Evolutionary conservation across 2,113 vertebrate species (phyloP), one percentile per base, ranked within the genome.

Genomic region (Morone saxatilis): DNA sequence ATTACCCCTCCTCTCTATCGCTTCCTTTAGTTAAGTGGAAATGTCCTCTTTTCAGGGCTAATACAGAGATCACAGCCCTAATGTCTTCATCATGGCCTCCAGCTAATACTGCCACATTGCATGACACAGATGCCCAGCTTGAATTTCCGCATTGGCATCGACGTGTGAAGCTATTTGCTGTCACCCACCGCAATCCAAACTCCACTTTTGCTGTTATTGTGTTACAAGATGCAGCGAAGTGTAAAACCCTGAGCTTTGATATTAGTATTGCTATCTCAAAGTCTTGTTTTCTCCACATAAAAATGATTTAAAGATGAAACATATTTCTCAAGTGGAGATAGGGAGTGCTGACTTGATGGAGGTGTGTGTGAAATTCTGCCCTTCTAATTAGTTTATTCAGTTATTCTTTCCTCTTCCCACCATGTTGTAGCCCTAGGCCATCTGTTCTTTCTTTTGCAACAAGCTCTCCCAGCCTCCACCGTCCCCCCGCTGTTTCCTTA

Each of bases 1-100:
- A 94, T 94, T 84, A 94, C 81, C 87, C 76, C 81, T 90, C 86
- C 86, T 85, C 90, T 93, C 85, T 85, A 71, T 68, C 20, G 72
- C 84, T 83, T 87, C 88, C 86, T 78, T 88, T 86, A 86, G 88
- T 91, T 83, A 93, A 93, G 91, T 93, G 89, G 87, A 92, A 90
- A 90, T 86, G 89, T 92, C 90, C 89, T 87, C 78, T 90, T 92
- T 92, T 86, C 69, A 17, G 20, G 80, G 78, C 82, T 91, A 83
- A 91, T 90, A 70, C 87, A 83, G 81, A 91, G 89, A 93, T 93
- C 91, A 80, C 25, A 75, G 85, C 76, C 67, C 66, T 70, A 59
- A 83, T 73, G 90, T 86, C 88, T 88, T 83, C 76, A 76, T 75
- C 73, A 10, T 66, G 73, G 54, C 86, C 84, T 83, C 51, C 65